These are phyloP conservation scores for Ormyrus pomaceus DNA, from an alignment of 2,888 invertebrate species.

Conservation along the genomic window DNA sequence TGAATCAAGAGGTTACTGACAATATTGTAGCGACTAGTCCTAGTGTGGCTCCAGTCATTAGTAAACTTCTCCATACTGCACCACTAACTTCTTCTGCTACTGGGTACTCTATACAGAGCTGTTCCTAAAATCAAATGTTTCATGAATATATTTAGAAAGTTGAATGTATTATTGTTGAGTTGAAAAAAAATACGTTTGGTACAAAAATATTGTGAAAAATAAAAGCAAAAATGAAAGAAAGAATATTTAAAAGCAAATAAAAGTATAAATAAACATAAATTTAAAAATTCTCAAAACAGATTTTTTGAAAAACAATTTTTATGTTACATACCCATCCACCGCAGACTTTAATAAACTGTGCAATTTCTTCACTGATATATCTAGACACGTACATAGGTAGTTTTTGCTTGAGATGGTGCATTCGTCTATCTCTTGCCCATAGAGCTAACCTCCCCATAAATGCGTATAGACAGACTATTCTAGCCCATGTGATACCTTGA, in stretches of 20 bases:
- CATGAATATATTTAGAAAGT: neutral
- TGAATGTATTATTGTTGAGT: neutral
- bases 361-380: constrained; percentile 74
- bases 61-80: constrained; percentile 72
- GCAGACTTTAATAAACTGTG: constrained; percentile 74
- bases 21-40: constrained; percentile 73
- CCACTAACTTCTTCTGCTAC: constrained; percentile 73
- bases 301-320: constrained; percentile 2
- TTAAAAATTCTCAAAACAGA: neutral
- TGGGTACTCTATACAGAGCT: constrained; percentile 73
- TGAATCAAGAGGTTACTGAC: constrained; percentile 71
- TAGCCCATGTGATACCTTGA: constrained; percentile 75
- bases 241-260: no score
- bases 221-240: no score
- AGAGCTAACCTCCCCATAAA: constrained; percentile 75
- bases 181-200: no score
- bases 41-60: constrained; percentile 73
- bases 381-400: constrained; percentile 74
- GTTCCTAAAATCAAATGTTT: constrained; percentile 65
- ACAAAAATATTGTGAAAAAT: no score
- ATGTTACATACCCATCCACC: constrained; percentile 75
- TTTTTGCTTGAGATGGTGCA: constrained; percentile 71
- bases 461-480: constrained; percentile 74
- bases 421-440: constrained; percentile 72
- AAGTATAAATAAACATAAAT: no score